Base-by-base conservation (phyloP, 23 tunicate genomes). In the Aplidium turbinatum region DNA sequence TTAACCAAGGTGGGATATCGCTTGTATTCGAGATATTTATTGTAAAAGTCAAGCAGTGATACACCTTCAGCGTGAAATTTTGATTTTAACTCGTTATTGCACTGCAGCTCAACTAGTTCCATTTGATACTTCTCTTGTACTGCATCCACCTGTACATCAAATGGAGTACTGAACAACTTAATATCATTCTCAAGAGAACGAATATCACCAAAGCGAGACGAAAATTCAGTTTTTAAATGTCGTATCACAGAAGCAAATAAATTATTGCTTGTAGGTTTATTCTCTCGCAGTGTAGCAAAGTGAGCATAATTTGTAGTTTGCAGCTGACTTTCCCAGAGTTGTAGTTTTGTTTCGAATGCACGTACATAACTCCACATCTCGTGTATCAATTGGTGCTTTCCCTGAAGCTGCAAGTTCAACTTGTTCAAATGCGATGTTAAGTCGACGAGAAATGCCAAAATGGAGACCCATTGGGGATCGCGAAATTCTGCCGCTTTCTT, bases 301-400 rank as follows among this genome's bases (percentile, higher is more conserved):
- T 84, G 83, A 68, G 32, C 78, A 57, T 77, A 77, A 58, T 77
- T 77, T 68, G 19, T 72, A 35, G 22, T 84, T 38, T 84, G 72
- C 70, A 77, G 27, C 30, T 84, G 83, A 84, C 78, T 3, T 77
- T 77, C 83, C 91, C 78, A 84, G 31, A 84, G 78, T 84, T 71
- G 91, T 35, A 84, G 78, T 84, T 84, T 84, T 28, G 82, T 84
- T 84, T 48, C 64, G 46, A 84, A 84, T 54, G 91, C 70, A 23
- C 4, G 78, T 66, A 84, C 57, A 34, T 84, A 40, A 20, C 72
- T 51, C 91, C 84, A 84, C 91, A 84, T 84, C 34, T 84, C 91
- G 50, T 77, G 91, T 68, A 84, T 76, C 70, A 84, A 42, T 45
- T 84, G 77, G 45, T 28, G 5, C 35, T 84, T 76, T 55, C 91